A percentile compares a stretch with the other conserved stretches of the same genome.
Evolutionary conservation across 2,113 vertebrate species (phyloP).

Genomic region (Bathybates hornii): DNA sequence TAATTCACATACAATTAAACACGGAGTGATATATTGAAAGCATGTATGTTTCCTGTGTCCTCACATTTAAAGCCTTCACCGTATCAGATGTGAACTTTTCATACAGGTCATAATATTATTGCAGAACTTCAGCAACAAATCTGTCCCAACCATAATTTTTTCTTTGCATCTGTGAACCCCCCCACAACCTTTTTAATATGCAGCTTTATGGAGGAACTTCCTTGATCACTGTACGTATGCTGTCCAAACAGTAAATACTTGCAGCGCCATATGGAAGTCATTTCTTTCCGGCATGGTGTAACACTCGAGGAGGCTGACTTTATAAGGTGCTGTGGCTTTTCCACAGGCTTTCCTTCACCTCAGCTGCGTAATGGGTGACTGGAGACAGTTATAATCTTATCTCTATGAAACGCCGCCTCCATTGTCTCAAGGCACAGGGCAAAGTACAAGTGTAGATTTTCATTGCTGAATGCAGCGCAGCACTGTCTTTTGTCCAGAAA

Average conservation of each 20-base stretch:
- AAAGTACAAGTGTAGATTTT: neutral
- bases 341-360: neutral
- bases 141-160: neutral
- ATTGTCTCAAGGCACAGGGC: neutral
- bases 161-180: neutral
- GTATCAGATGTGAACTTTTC: neutral
- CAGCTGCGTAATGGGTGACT: neutral
- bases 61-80: neutral
- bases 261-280: neutral
- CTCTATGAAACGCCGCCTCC: neutral
- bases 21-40: neutral
- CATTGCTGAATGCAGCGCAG: too few relatives aligned
- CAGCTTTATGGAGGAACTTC: neutral
- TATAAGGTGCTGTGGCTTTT: neutral
- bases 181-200: neutral
- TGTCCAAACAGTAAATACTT: neutral
- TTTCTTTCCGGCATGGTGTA: accelerated
- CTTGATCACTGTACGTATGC: neutral
- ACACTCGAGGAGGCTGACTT: accelerated
- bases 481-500: neutral
- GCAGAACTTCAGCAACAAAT: neutral
- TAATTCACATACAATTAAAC: neutral
- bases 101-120: too few relatives aligned
- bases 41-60: neutral
- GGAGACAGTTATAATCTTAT: neutral